A percentile compares a stretch with the other conserved stretches of the same genome.
phyloP scores from a whole-genome alignment of 2,797 vertebrate genomes.

The Micromesistius poutassou region DNA sequence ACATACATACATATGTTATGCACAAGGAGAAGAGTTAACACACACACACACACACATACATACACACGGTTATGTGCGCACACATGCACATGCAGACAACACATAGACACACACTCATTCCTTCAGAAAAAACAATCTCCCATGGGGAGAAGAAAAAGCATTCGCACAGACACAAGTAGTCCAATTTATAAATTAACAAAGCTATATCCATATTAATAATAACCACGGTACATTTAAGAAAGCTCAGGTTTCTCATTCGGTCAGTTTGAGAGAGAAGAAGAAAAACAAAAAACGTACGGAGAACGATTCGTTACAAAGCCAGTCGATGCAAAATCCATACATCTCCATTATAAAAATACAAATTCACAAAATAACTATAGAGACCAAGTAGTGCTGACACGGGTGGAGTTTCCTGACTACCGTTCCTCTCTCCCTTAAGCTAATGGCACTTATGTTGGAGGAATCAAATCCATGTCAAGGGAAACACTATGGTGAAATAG shows the following conservation, averaged over 20 bases:
- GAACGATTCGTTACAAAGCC: constrained; percentile 74
- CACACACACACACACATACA: constrained; percentile 5
- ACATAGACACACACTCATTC: constrained; percentile 43
- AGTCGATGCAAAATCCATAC: constrained; percentile 76
- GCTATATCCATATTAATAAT: constrained; percentile 66
- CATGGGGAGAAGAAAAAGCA: constrained; percentile 79
- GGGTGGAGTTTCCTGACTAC: constrained; percentile 72
- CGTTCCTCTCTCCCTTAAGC: constrained; percentile 64
- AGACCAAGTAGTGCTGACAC: constrained; percentile 74
- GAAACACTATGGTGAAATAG: constrained; percentile 49
- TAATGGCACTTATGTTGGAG: constrained; percentile 83
- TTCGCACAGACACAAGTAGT: constrained; percentile 67
- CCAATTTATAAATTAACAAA: constrained; percentile 70
- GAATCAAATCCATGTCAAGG: constrained; percentile 63
- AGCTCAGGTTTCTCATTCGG: constrained; percentile 61
- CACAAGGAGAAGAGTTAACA: constrained; percentile 1
- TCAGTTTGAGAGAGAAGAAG: constrained; percentile 49
- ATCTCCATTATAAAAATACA: constrained; percentile 84
- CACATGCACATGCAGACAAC: constrained; percentile 16
- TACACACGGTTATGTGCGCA: neutral
- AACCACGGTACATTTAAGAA: constrained; percentile 69
- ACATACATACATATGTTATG: neutral
- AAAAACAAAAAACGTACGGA: constrained; percentile 61
- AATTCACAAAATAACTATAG: constrained; percentile 81
- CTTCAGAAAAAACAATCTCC: constrained; percentile 73